Evolutionary conservation across 2,113 vertebrate genomes (phyloP), one percentile per base, ranked within the genome.

Genomic region (Psettodes erumei): DNA sequence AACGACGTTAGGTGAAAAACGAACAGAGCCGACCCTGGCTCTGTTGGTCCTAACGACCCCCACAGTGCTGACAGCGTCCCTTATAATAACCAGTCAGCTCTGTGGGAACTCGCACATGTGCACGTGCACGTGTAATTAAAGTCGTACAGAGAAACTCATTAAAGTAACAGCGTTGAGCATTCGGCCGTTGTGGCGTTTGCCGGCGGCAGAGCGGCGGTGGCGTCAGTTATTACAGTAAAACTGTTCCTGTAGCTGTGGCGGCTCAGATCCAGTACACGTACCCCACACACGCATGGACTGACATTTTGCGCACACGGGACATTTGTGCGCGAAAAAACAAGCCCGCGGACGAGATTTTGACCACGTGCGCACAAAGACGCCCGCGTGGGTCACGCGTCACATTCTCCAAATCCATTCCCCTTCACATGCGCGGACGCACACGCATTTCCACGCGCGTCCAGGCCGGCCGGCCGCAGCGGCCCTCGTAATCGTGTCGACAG

Each of bases 401-500:
- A 60, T 38, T 63, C 69, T n/a, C 19, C 28, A 62, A 71, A 79
- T 82, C 75, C 43, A 43, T 55, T 51, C 25, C 15, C 11, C 47
- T 71, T 68, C 10, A 62, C 48, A 78, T 9, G 71, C 54, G 38
- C 13, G 62, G 3, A 51, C 23, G 4, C 53, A 55, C 50, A 64
- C 51, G 75, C 28, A 55, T 2, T 13, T 23, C 54, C 12, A 45
- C 35, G 68, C 48, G 72, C 6, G 51, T 55, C 18, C 55, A 64
- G 78, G 76, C 86, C 71, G 66, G 55, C 21, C 30, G 55, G 60
- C 13, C 51, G 68, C 33, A 75, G 61, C 65, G 74, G 79, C 68
- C n/a, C 64, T 28, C 33, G 53, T 84, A 86, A 90, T 84, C 79
- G 76, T 73, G 78, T 33, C 1, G 75, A 86, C 76, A 65, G 79